Evolutionary conservation across 23 tunicate species (phyloP).

Genomic region (Corella eumyota): DNA sequence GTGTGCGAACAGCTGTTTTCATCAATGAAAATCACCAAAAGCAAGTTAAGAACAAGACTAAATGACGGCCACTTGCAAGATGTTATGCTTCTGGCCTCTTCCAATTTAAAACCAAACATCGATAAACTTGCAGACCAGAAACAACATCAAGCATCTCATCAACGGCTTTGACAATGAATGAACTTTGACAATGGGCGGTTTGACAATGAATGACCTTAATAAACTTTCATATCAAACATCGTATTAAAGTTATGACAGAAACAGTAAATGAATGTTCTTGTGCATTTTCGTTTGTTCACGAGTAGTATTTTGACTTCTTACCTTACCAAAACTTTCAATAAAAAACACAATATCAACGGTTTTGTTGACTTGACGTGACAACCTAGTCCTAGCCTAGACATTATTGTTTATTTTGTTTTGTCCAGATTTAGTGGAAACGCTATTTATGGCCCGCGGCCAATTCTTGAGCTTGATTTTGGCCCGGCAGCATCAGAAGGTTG

Average conservation of each 20-base stretch:
- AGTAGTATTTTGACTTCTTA: slow-evolving; percentile 9
- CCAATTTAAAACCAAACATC: slow-evolving; percentile 11
- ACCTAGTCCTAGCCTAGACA: too few species aligned
- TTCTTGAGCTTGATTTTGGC: slow-evolving; percentile 1
- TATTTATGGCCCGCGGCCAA: slow-evolving; percentile 4
- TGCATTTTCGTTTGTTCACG: slow-evolving; percentile 4
- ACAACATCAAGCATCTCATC: slow-evolving; percentile 19
- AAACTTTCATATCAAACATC: slow-evolving; percentile 20
- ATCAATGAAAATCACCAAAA: slow-evolving; percentile 42
- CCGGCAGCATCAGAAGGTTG: too few species aligned
- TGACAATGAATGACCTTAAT: too few species aligned
- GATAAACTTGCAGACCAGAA: slow-evolving; percentile 16
- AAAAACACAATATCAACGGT: slow-evolving; percentile 2
- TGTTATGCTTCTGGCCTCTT: slow-evolving; percentile 21
- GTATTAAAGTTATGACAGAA: slow-evolving; percentile 8
- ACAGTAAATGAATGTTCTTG: slow-evolving; percentile 12
- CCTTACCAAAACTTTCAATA: slow-evolving; percentile 9
- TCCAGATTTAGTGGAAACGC: slow-evolving; percentile 1
- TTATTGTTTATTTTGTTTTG: not conserved
- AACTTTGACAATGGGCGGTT: not conserved
- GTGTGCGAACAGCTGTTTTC: slow-evolving; percentile 42
- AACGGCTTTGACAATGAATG: slow-evolving; percentile 7
- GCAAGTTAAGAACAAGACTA: slow-evolving; percentile 30
- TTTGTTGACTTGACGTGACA: slow-evolving; percentile 1
- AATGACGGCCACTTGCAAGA: slow-evolving; percentile 18